phyloP scores from a whole-genome alignment of 2,888 invertebrate species.

The Xanthorhoe spadicearia region DNA sequence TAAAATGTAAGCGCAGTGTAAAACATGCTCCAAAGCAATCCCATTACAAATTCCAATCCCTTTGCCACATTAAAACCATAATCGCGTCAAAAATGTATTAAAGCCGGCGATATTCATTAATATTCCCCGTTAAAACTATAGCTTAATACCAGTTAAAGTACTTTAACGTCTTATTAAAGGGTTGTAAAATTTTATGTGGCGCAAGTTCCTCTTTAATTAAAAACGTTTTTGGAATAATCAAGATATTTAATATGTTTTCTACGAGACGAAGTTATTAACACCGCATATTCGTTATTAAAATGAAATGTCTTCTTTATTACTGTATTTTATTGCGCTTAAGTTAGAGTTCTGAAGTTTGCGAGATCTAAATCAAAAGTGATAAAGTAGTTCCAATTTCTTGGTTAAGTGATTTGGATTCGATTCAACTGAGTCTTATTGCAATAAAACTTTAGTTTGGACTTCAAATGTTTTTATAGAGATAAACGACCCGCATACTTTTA shows the following conservation, averaged over 20 bases:
- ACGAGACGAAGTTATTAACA: conserved; percentile 53
- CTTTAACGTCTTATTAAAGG: conserved; percentile 83
- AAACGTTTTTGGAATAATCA: conserved; percentile 81
- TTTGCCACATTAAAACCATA: conserved; percentile 49
- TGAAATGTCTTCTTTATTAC: conserved; percentile 32
- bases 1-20: conserved; percentile 14
- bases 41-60: conserved; percentile 35
- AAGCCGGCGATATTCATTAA: conserved; percentile 75
- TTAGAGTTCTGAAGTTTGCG: conserved; percentile 15
- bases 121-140: conserved; percentile 75
- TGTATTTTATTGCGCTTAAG: conserved; percentile 31
- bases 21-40: conserved; percentile 23
- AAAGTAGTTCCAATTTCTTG: conserved; percentile 1
- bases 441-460: conserved; percentile 2
- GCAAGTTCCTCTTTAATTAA: conserved; percentile 78
- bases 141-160: conserved; percentile 73
- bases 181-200: conserved; percentile 82
- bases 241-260: conserved; percentile 71
- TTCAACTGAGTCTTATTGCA: conserved; percentile 2
- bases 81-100: conserved; percentile 64
- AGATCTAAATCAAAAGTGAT: conserved; percentile 27
- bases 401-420: conserved; percentile 15
- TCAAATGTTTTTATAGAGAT: not conserved
- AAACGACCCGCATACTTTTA: too few species aligned
- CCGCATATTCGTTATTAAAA: conserved; percentile 39